Evolutionary conservation across 2,113 vertebrate genomes (phyloP), one percentile per base, ranked within the genome.

Genomic region (Girardinichthys multiradiatus): DNA sequence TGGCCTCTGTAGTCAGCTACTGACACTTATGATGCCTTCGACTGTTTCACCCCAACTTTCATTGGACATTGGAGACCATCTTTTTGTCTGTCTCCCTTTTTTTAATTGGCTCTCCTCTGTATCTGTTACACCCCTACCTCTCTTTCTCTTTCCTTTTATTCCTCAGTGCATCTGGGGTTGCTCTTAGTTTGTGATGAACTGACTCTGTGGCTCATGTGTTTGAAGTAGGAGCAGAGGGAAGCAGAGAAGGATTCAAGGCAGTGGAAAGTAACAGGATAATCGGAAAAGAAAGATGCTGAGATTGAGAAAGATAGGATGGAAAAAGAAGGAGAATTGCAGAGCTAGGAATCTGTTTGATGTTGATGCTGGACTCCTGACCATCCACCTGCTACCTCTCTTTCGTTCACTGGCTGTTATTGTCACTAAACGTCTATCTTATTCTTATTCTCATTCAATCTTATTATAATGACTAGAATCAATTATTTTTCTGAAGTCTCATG

Each of bases 1-100:
- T 74, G 77, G 70, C 78, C 72, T 78, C 85, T 65, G 70, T 77
- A 51, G 72, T 82, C 83, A 78, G 54, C 79, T 74, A 85, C 76
- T 92, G 87, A 91, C 82, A 71, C 79, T 87, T 82, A 81, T 82
- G 85, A 87, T 81, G 87, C 75, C 81, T 74, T 81, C 77, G 82
- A 90, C 90, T 91, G 89, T 87, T 89, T 89, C 81, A 87, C 90
- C 90, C 80, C 66, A 54, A 31, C 77, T 51, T 68, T 80, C 76
- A 90, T 88, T 90, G 90, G 88, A 82, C 37, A 54, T 57, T 57
- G 48, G 65, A 11, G 42, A 21, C 48, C 48, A 70, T 69, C 39
- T 64, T 69, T 76, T 28, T 58, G 51, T 72, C 74, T 30, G 26
- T 70, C 67, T 64, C 66, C 63, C 57, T 28, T 28, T 66, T 27